These are phyloP conservation scores for Mohoua ochrocephala DNA, from an alignment of 2,113 vertebrate genomes.

Conservation along the genomic window DNA sequence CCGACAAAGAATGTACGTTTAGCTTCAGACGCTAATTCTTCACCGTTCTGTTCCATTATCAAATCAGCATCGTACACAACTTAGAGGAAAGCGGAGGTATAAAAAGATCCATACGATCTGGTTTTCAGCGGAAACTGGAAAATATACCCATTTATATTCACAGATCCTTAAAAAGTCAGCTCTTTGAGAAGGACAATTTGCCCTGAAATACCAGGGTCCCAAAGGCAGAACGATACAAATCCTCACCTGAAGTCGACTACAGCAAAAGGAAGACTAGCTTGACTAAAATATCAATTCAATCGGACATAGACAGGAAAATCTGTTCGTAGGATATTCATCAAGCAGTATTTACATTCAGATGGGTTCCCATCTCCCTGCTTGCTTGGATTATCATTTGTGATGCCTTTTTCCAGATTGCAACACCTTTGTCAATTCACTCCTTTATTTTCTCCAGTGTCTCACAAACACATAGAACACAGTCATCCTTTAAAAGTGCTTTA, in stretches of 20 bases:
- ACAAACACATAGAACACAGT: neutral
- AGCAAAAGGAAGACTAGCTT: conserved; percentile 27
- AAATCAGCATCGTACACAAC: neutral
- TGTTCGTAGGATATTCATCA: conserved; percentile 37
- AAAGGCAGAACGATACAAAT: neutral
- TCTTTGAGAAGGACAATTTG: neutral
- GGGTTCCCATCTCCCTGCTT: conserved; percentile 22
- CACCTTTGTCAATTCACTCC: neutral
- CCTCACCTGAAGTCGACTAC: conserved; percentile 5
- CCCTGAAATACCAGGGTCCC: neutral
- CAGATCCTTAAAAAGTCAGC: neutral
- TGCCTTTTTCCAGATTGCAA: conserved; percentile 27
- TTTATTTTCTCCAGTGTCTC: neutral
- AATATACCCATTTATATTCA: neutral
- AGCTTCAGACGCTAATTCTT: neutral
- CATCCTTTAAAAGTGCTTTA: neutral
- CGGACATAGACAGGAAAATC: neutral
- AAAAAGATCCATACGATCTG: neutral
- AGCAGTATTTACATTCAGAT: conserved; percentile 38
- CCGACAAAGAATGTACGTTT: neutral
- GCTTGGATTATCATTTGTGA: neutral
- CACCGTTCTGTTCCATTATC: neutral
- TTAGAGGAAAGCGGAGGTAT: neutral
- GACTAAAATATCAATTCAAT: conserved; percentile 17
- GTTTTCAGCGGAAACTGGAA: neutral